Evolutionary conservation across 2,113 vertebrate genomes (phyloP), one percentile per base, ranked within the genome.

Genomic region (Etia nguti): DNA sequence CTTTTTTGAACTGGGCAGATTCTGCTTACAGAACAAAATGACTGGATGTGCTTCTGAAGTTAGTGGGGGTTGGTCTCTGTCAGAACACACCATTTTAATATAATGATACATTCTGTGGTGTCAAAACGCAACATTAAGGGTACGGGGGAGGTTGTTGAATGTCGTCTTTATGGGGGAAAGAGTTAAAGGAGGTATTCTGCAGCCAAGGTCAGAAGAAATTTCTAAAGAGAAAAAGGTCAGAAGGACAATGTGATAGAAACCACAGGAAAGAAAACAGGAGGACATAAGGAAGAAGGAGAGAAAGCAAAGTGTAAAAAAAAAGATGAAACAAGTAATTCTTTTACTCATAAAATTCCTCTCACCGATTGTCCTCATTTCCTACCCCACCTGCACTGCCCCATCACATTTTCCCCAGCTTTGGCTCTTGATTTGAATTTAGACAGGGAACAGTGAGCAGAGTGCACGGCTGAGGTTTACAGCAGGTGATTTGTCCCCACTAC

Each of bases 371-470:
- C 22, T 38, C 20, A 41, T 31, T 29, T 68, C 56, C 56, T 15
- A 24, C 79, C 46, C 65, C 80, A 79, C 85, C 79, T 84, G 24
- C 85, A 68, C 86, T 48, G 6, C 56, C 81, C 89, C 82, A 68
- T 59, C 90, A 82, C 88, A 88, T 90, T 91, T 87, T 86, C 60
- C 46, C 57, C 82, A 59, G 81, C 75, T 87, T 91, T 94, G 84
- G 90, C 82, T 92, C 83, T 90, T 91, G 92, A 94, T 95, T 93
- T 94, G 86, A 94, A 95, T 95, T 93, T 94, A 92, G 92, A 94
- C 89, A 89, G 89, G 90, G 90, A 85, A 86, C 82, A 80, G 79
- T 81, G 92, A 88, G 83, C 84, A 85, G 81, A 85, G 83, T 68
- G 81, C 87, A 92, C 2, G 26, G 81, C 75, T 80, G 87, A 90